Percentiles rank a stretch among this genome's conserved stretches.
These are phyloP conservation scores for Parnassius smintheus DNA, from an alignment of 2,888 invertebrate species.

Conservation along the genomic window DNA sequence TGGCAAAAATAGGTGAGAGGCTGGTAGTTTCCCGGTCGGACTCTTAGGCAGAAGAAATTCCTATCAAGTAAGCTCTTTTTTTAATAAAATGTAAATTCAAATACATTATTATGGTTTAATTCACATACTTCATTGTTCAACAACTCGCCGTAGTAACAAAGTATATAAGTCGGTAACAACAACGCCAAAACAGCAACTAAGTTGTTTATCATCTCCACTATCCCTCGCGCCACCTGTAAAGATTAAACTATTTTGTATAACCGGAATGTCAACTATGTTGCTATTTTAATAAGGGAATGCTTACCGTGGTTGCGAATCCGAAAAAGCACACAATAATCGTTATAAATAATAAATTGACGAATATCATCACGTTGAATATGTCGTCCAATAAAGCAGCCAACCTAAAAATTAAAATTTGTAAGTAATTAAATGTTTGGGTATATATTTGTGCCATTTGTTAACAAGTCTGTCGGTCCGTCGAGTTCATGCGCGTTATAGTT, in stretches of 20 bases:
- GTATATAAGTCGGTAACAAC: conserved; percentile 41
- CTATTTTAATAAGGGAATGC: conserved; percentile 21
- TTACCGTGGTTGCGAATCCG: conserved; percentile 50
- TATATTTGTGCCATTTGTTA: background rate
- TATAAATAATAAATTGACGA: conserved; percentile 47
- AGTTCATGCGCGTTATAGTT: no score
- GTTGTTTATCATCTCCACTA: conserved; percentile 40
- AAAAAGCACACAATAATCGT: conserved; percentile 54
- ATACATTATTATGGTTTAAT: background rate
- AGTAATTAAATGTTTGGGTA: background rate
- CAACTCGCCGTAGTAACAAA: conserved; percentile 49
- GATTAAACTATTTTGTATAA: background rate
- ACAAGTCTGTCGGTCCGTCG: background rate
- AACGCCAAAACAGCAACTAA: conserved; percentile 39
- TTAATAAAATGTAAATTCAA: no score
- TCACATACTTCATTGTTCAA: conserved; percentile 33
- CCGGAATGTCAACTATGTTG: no score
- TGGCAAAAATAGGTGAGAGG: no score
- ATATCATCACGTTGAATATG: conserved; percentile 51
- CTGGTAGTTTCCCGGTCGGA: no score
- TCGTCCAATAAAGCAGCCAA: conserved; percentile 43
- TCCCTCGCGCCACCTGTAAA: conserved; percentile 41
- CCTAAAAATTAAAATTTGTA: conserved; percentile 39
- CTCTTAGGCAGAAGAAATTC: no score
- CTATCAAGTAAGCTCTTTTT: no score